These are phyloP conservation scores for Tuberolachnus salignus DNA, from an alignment of 2,888 invertebrate genomes.

Conservation along the genomic window DNA sequence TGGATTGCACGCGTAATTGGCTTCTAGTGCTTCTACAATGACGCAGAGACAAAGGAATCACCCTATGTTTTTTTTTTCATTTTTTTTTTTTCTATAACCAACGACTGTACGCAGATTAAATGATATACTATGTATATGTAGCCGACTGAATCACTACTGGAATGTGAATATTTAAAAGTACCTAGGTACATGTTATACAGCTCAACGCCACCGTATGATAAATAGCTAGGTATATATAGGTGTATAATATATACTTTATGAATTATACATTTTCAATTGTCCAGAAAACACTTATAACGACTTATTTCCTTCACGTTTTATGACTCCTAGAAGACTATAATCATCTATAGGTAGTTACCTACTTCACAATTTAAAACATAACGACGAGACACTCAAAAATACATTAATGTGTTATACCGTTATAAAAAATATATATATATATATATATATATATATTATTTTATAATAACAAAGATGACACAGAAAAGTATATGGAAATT, in stretches of 20 bases:
- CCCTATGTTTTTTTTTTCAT: not conserved
- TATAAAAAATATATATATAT: conserved; percentile 1
- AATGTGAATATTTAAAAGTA: conserved; percentile 14
- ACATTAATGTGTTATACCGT: not conserved
- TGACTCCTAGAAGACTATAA: not conserved
- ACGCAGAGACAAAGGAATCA: not conserved
- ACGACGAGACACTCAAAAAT: not conserved
- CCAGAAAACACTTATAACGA: not conserved
- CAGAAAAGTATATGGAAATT: too few relatives aligned
- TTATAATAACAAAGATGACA: not conserved
- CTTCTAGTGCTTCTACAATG: not conserved
- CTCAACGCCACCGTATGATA: too few relatives aligned
- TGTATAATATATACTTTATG: too few relatives aligned
- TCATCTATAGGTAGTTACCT: not conserved
- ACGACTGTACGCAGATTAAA: not conserved
- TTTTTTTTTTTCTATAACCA: too few relatives aligned
- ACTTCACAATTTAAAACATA: not conserved
- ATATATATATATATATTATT: too few relatives aligned
- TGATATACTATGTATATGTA: not conserved
- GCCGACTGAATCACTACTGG: not conserved
- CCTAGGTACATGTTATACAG: not conserved
- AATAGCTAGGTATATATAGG: too few relatives aligned
- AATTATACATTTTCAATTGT: conserved; percentile 10
- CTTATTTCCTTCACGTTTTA: not conserved
- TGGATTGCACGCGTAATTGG: not conserved